These are phyloP conservation scores for Nettapus auritus DNA, from an alignment of 2,113 vertebrate genomes.

Conservation along the genomic window DNA sequence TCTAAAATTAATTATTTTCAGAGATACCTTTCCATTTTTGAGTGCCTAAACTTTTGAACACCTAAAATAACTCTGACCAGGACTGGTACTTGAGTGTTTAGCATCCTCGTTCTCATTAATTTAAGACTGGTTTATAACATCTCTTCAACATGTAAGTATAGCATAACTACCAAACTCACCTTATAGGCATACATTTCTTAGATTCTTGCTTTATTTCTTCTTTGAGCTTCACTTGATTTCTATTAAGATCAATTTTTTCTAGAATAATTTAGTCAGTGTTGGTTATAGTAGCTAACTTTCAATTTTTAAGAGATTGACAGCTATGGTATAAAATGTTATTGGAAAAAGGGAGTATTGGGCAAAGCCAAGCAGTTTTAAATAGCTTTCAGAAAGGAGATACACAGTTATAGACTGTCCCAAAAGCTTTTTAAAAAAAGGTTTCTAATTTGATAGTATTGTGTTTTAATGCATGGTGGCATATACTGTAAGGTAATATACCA, in stretches of 20 bases:
- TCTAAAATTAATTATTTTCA: neutral
- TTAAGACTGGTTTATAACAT: neutral
- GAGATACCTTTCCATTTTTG: neutral
- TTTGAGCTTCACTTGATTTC: neutral
- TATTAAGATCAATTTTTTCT: neutral
- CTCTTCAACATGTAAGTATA: neutral
- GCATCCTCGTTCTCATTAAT: neutral
- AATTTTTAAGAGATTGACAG: neutral
- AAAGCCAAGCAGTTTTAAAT: neutral
- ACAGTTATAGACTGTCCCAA: slow-evolving; percentile 5
- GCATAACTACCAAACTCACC: neutral
- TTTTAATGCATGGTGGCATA: slow-evolving; percentile 15
- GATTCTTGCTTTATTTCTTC: neutral
- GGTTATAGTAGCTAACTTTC: neutral
- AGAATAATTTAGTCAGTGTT: neutral
- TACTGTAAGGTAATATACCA: slow-evolving; percentile 15
- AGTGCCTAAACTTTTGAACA: neutral
- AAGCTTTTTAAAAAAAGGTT: slow-evolving; percentile 5
- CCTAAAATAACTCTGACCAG: neutral
- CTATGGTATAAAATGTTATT: neutral
- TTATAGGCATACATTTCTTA: neutral
- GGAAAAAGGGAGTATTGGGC: neutral
- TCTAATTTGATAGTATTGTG: slow-evolving; percentile 14
- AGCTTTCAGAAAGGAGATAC: slow-evolving; percentile 26
- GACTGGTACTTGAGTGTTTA: neutral